These are phyloP conservation scores for Gymnothorax reevesii DNA, from an alignment of 2,797 vertebrate genomes.

Conservation along the genomic window DNA sequence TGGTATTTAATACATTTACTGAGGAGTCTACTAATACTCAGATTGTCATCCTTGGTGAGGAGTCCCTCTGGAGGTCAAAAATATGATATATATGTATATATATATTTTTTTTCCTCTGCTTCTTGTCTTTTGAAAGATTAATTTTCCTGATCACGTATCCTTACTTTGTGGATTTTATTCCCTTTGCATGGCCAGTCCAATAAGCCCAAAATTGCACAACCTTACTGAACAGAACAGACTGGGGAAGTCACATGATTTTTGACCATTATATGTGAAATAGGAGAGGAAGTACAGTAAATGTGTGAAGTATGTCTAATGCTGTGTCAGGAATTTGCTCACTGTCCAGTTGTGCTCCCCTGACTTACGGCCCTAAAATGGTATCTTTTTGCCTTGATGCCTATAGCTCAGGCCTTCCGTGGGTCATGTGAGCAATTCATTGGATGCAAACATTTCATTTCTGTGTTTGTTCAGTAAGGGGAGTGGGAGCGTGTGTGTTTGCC, in stretches of 20 bases:
- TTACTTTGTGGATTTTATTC: not conserved
- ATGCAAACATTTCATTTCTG: not conserved
- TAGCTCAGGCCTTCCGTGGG: not conserved
- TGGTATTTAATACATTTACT: not conserved
- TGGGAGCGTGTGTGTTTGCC: not conserved
- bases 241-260: not conserved
- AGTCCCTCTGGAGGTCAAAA: slow-evolving; percentile 7
- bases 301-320: not conserved
- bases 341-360: not conserved
- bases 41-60: not conserved
- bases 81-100: not conserved
- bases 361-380: not conserved
- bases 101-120: not conserved
- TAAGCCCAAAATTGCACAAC: not conserved
- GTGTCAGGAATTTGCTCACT: not conserved
- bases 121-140: not conserved
- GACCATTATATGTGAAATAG: not conserved
- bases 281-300: not conserved
- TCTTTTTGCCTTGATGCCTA: not conserved
- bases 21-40: no score
- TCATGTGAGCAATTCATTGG: not conserved
- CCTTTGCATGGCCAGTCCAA: not conserved
- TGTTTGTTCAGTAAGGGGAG: not conserved
- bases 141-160: not conserved
- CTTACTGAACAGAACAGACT: not conserved